Conservation (phyloP, 92 coral and sea anemone genomes). For the Plumapathes pennacea region DNA sequence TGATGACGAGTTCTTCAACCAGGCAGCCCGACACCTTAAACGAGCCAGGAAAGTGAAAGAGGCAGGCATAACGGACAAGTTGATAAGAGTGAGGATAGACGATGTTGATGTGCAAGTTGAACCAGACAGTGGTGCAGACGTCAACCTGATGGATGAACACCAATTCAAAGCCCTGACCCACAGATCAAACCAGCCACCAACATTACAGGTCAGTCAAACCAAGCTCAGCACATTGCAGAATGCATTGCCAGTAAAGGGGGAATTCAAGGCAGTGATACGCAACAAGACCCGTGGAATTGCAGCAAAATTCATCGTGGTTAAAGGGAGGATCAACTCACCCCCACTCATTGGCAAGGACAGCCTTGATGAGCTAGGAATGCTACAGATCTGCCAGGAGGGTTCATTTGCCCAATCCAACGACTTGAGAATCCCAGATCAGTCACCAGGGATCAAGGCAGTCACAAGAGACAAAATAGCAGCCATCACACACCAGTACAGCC, state of each 20-base stretch:
- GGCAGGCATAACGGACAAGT: conserved; percentile 3
- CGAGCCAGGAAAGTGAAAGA: conserved; percentile 32
- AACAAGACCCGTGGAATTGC: conserved; percentile 26
- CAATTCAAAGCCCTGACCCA: conserved; percentile 32
- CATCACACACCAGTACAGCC: conserved; percentile 14
- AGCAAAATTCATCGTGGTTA: conserved; percentile 25
- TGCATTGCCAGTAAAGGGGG: conserved; percentile 11
- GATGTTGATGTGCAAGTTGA: conserved; percentile 59
- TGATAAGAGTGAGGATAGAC: conserved; percentile 49
- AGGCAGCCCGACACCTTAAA: conserved; percentile 19
- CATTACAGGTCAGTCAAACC: conserved; percentile 8
- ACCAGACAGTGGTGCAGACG: conserved; percentile 66
- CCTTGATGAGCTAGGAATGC: conserved; percentile 5
- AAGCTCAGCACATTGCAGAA: no score
- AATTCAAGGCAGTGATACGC: conserved; percentile 8
- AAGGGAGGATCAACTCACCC: conserved; percentile 39
- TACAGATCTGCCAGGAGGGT: conserved; percentile 13
- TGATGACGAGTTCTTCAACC: conserved; percentile 59
- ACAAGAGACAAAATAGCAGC: conserved; percentile 12
- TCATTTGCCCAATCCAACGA: conserved; percentile 3
- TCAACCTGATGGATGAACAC: conserved; percentile 66
- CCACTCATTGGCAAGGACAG: conserved; percentile 38
- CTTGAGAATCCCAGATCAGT: conserved; percentile 13
- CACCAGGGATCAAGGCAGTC: conserved; percentile 10
- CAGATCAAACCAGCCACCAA: not conserved